phyloP scores from a whole-genome alignment of 1,140 invertebrate genomes.

The Drosophila insularis region DNA sequence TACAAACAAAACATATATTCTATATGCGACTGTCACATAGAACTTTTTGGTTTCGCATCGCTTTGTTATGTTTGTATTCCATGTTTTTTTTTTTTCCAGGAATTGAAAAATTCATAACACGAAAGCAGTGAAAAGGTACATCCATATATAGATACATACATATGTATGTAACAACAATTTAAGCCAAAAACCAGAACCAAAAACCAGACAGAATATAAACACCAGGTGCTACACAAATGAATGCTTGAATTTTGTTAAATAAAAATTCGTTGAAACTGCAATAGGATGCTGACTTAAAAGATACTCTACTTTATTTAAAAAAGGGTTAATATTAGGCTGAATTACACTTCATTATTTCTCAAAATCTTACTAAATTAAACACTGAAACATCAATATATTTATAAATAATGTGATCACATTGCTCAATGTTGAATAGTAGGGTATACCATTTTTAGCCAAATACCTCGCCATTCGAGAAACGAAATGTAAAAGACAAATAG shows the following conservation, averaged over 20 bases:
- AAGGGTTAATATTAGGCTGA: no score
- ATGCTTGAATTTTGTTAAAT: constrained; percentile 13
- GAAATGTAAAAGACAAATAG: no score
- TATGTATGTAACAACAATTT: constrained; percentile 25
- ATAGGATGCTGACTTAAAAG: no score
- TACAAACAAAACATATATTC: constrained; percentile 1
- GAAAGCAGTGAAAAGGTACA: constrained; percentile 37
- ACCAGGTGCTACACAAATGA: constrained; percentile 8
- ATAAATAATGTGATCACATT: no score
- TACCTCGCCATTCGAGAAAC: no score
- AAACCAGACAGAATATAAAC: constrained; percentile 22
- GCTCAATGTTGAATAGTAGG: no score
- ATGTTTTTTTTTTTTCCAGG: background rate
- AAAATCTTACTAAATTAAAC: no score
- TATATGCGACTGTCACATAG: background rate
- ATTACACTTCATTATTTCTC: no score
- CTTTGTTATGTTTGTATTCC: background rate
- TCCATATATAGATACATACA: background rate
- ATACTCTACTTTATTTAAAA: no score
- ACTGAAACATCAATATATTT: no score
- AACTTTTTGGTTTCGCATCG: background rate
- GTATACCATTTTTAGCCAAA: no score
- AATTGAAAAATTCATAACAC: constrained; percentile 59
- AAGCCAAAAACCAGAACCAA: constrained; percentile 38
- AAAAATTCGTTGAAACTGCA: background rate